phyloP scores from a whole-genome alignment of 37 sponge, comb jelly and placozoan genomes.

The Spongilla lacustris region DNA sequence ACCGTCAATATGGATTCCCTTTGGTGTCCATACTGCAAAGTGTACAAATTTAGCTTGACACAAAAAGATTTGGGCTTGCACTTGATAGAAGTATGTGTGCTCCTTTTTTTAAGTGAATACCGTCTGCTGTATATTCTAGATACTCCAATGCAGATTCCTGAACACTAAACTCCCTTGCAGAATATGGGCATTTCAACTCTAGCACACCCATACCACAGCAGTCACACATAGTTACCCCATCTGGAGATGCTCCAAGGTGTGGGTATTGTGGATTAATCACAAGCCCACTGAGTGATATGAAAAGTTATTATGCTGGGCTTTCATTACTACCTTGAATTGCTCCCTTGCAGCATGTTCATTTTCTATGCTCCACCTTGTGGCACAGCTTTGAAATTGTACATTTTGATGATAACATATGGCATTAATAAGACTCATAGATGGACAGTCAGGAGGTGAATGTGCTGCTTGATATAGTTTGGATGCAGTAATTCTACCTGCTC shows the following conservation, averaged over 20 bases:
- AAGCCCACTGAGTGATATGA: neutral
- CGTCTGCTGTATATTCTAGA: neutral
- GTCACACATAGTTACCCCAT: slow-evolving; percentile 33
- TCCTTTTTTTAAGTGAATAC: neutral
- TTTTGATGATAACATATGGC: slow-evolving; percentile 43
- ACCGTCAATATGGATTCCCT: neutral
- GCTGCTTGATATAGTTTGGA: slow-evolving; percentile 34
- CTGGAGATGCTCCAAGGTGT: slow-evolving; percentile 44
- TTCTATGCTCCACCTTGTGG: slow-evolving; percentile 11
- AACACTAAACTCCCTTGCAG: neutral
- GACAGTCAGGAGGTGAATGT: slow-evolving; percentile 23
- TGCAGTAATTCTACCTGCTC: slow-evolving; percentile 59
- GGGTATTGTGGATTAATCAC: neutral
- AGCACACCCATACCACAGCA: slow-evolving; percentile 28
- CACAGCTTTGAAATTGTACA: slow-evolving; percentile 12
- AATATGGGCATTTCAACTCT: neutral
- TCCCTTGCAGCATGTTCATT: neutral
- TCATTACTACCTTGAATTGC: neutral
- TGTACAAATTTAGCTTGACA: neutral
- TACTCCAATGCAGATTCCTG: neutral
- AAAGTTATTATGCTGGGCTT: neutral
- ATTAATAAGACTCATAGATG: slow-evolving; percentile 44
- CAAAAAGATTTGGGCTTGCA: neutral
- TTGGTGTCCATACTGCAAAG: slow-evolving; percentile 1
- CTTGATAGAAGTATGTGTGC: no score